Evolutionary conservation across 2,888 invertebrate species (phyloP).

Genomic region (Sphaerophoria taeniata): DNA sequence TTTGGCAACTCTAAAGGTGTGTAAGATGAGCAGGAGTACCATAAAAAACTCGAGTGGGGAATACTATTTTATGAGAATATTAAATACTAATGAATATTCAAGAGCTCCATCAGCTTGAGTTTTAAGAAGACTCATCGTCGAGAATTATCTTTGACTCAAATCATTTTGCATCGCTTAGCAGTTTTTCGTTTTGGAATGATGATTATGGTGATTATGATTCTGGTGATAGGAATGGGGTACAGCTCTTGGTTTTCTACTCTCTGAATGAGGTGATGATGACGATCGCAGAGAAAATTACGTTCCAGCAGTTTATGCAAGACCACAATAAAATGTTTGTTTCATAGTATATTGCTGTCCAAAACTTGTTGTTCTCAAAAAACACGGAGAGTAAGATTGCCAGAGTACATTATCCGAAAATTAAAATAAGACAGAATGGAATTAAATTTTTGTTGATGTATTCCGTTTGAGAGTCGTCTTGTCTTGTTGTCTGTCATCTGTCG

Average conservation of each 20-base stretch:
- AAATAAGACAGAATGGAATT: slow-evolving; percentile 67
- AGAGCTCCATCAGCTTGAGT: slow-evolving; percentile 60
- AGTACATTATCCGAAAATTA: slow-evolving; percentile 71
- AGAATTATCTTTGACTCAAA: slow-evolving; percentile 73
- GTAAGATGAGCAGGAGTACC: neutral
- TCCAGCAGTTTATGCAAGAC: slow-evolving; percentile 41
- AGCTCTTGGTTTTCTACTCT: too few relatives aligned
- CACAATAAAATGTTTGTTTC: slow-evolving; percentile 46
- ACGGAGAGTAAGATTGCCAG: slow-evolving; percentile 42
- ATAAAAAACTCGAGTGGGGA: slow-evolving; percentile 8
- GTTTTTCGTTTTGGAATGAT: slow-evolving; percentile 24
- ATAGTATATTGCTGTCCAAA: slow-evolving; percentile 32
- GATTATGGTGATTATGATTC: neutral
- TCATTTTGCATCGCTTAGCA: slow-evolving; percentile 72
- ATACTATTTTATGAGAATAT: slow-evolving; percentile 74
- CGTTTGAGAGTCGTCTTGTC: slow-evolving; percentile 12
- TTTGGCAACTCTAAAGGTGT: neutral
- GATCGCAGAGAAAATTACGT: slow-evolving; percentile 16
- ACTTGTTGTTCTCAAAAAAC: slow-evolving; percentile 45
- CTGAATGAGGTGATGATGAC: slow-evolving; percentile 57
- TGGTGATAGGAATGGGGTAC: neutral
- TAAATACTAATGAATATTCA: slow-evolving; percentile 74
- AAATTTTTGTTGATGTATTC: slow-evolving; percentile 53
- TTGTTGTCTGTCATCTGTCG: slow-evolving; percentile 29
- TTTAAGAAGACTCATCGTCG: slow-evolving; percentile 72